Conservation (phyloP, 1,140 invertebrate species). For the Pachypeltis micranthus region DNA sequence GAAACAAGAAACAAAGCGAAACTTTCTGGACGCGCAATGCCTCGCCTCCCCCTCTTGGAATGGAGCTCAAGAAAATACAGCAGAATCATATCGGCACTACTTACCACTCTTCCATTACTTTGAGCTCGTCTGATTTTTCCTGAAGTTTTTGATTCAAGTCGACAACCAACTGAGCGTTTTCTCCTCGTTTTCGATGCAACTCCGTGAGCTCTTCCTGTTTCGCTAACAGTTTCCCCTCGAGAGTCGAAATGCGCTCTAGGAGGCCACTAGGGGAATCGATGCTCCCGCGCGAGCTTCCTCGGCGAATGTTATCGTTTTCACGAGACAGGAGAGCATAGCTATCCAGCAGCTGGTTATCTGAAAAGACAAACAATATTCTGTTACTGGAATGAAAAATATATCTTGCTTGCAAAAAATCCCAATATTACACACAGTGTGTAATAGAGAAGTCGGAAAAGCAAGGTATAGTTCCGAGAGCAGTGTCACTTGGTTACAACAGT, state of each 20-base stretch:
- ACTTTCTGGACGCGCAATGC: too few relatives aligned
- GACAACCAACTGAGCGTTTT: conserved; percentile 86
- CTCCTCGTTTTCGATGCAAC: conserved; percentile 73
- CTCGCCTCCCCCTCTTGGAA: too few relatives aligned
- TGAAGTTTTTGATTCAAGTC: conserved; percentile 76
- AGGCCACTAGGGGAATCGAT: conserved; percentile 30
- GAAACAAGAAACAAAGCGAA: too few relatives aligned
- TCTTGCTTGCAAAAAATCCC: too few relatives aligned
- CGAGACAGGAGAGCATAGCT: conserved; percentile 58
- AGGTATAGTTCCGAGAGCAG: too few relatives aligned
- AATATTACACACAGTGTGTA: too few relatives aligned
- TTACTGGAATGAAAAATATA: too few relatives aligned
- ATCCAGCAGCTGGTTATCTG: conserved; percentile 81
- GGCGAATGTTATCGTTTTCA: conserved; percentile 72
- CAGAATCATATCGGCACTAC: too few relatives aligned
- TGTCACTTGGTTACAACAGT: too few relatives aligned
- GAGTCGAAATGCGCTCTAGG: conserved; percentile 39
- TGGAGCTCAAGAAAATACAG: too few relatives aligned
- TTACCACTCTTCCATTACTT: conserved; percentile 64
- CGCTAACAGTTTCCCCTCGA: conserved; percentile 73
- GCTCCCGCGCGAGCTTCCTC: conserved; percentile 36
- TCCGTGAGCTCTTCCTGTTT: conserved; percentile 89
- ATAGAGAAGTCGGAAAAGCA: too few relatives aligned
- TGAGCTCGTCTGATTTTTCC: conserved; percentile 53
- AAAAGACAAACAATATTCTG: conserved; percentile 34